Percentiles rank a stretch among this genome's conserved stretches.
These are phyloP conservation scores for Pachypeltis micranthus DNA, from an alignment of 1,140 invertebrate genomes.

Conservation along the genomic window DNA sequence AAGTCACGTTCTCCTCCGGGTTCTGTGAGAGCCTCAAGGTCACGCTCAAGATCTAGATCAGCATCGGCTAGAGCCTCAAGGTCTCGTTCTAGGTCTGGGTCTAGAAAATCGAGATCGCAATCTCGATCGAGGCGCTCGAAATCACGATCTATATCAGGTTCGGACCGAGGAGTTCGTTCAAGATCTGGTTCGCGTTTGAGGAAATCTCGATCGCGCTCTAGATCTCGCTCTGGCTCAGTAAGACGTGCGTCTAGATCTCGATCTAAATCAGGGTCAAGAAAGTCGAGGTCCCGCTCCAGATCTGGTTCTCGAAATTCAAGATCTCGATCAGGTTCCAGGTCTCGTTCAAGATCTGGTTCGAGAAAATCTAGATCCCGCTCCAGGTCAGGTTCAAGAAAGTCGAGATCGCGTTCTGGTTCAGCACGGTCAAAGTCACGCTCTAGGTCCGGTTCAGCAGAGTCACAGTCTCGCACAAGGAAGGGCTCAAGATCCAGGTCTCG, in stretches of 20 bases:
- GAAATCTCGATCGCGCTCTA: constrained; percentile 22
- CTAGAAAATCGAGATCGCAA: constrained; percentile 24
- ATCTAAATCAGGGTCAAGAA: constrained; percentile 31
- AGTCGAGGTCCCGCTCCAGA: constrained; percentile 29
- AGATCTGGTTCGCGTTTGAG: constrained; percentile 24
- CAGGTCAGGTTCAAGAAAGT: constrained; percentile 22
- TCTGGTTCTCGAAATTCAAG: constrained; percentile 24
- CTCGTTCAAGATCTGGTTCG: constrained; percentile 28
- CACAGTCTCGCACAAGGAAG: constrained; percentile 20
- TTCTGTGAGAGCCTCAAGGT: constrained; percentile 21
- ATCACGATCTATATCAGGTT: constrained; percentile 28
- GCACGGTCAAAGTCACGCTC: constrained; percentile 19
- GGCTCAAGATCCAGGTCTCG: constrained; percentile 27
- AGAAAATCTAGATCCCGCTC: constrained; percentile 26
- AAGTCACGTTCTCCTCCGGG: constrained; percentile 18
- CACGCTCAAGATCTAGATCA: constrained; percentile 26
- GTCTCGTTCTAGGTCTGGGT: constrained; percentile 3
- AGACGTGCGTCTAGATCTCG: constrained; percentile 21
- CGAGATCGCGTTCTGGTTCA: constrained; percentile 26
- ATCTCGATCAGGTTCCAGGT: constrained; percentile 17
- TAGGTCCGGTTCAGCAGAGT: constrained; percentile 25
- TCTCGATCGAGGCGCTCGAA: constrained; percentile 24
- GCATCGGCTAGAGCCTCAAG: constrained; percentile 19
- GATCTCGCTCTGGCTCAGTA: constrained; percentile 25
- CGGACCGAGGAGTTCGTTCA: constrained; percentile 22